phyloP scores from a whole-genome alignment of 2,888 invertebrate species.

The Apodemia hepburni region DNA sequence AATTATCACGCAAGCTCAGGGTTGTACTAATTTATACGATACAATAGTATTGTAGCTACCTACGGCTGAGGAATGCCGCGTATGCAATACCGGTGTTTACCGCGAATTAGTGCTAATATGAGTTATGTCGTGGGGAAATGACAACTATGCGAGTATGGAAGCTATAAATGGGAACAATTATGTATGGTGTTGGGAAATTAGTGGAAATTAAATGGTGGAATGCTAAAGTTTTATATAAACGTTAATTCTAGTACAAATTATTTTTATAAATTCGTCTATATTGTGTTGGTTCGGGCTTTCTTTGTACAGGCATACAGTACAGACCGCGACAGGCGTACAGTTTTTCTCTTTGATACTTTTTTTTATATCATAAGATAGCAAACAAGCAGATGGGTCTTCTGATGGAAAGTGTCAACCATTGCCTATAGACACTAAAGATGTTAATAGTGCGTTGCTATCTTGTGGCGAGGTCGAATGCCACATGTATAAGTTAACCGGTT shows the following conservation, averaged over 20 bases:
- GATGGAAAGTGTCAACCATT: too few relatives aligned
- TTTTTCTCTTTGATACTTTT: too few relatives aligned
- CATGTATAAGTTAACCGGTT: too few relatives aligned
- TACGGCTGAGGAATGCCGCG: constrained; percentile 24
- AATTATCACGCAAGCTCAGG: constrained; percentile 17
- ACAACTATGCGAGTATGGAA: constrained; percentile 17
- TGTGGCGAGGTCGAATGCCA: too few relatives aligned
- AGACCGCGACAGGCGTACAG: too few relatives aligned
- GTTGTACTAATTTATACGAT: constrained; percentile 22
- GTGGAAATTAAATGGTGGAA: neutral
- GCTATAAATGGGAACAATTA: constrained; percentile 17
- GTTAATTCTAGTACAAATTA: neutral
- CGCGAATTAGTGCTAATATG: constrained; percentile 24
- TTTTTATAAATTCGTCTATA: neutral
- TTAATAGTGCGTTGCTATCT: too few relatives aligned
- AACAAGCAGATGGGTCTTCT: too few relatives aligned
- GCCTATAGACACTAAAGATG: too few relatives aligned
- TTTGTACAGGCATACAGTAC: too few relatives aligned
- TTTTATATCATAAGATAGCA: too few relatives aligned
- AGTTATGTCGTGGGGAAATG: constrained; percentile 18
- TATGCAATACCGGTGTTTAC: constrained; percentile 22
- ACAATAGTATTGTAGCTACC: constrained; percentile 34
- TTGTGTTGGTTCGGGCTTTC: too few relatives aligned
- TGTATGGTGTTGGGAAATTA: neutral
- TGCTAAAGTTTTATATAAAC: neutral